phyloP scores from a whole-genome alignment of 2,888 invertebrate species.

The Acanthoscelides obtectus region DNA sequence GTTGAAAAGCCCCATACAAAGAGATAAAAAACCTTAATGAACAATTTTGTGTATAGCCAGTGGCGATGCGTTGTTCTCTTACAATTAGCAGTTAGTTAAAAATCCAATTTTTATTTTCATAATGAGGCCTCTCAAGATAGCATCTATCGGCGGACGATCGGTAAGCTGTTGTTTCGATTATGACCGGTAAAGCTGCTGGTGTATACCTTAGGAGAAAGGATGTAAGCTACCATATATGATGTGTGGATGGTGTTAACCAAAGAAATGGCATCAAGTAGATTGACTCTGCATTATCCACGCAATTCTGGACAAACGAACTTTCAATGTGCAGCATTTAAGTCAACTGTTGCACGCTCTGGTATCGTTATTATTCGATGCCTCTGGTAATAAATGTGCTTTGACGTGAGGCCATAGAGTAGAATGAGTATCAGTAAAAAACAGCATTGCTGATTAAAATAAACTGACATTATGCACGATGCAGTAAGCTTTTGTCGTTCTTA shows the following conservation, averaged over 20 bases:
- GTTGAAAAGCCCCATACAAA: not conserved
- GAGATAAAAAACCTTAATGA: not conserved
- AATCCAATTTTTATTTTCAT: slow-evolving; percentile 1
- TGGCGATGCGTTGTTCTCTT: not conserved
- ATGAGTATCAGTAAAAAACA: no score
- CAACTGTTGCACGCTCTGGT: no score
- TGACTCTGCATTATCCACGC: no score
- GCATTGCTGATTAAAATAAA: no score
- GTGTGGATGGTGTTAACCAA: not conserved
- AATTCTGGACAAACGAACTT: no score
- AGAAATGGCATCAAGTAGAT: no score
- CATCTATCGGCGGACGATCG: not conserved
- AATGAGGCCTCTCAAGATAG: not conserved
- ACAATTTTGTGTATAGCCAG: not conserved
- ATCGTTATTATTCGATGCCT: no score
- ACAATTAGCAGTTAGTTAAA: slow-evolving; percentile 4
- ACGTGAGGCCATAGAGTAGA: no score
- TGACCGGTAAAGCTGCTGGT: not conserved
- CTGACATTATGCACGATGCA: no score
- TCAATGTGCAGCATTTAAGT: no score
- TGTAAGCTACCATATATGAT: not conserved
- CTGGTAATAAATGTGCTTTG: no score
- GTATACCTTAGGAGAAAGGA: not conserved
- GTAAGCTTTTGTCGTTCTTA: no score
- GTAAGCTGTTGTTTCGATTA: not conserved